These are phyloP conservation scores for Heterochromis multidens DNA, from an alignment of 2,113 vertebrate genomes.

Conservation along the genomic window DNA sequence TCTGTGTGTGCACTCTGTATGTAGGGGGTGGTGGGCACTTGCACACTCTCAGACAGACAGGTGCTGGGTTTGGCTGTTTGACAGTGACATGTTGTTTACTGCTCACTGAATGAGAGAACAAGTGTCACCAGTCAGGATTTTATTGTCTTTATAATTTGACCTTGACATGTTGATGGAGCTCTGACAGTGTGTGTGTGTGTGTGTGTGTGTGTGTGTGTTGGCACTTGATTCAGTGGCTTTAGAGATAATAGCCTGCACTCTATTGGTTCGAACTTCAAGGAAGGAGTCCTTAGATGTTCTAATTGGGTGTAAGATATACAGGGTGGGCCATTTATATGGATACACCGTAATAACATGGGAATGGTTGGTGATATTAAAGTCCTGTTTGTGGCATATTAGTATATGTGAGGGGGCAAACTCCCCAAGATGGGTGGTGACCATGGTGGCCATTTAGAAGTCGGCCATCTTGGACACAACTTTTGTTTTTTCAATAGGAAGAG, in stretches of 20 bases:
- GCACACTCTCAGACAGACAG: not conserved
- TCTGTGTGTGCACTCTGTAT: not conserved
- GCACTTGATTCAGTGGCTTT: not conserved
- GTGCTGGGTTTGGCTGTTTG: slow-evolving; percentile 26
- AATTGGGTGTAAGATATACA: not conserved
- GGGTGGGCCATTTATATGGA: too few species aligned
- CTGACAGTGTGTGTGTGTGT: not conserved
- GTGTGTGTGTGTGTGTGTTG: not conserved
- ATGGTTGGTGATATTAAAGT: too few species aligned
- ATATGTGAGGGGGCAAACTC: too few species aligned
- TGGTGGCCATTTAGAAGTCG: too few species aligned
- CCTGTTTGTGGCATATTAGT: too few species aligned
- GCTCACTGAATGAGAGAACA: slow-evolving; percentile 5
- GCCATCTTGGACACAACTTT: too few species aligned
- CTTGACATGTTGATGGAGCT: slow-evolving; percentile 2
- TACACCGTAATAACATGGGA: too few species aligned
- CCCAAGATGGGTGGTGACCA: too few species aligned
- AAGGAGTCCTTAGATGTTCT: not conserved
- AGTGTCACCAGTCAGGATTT: not conserved
- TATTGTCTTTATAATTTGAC: not conserved
- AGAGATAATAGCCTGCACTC: not conserved
- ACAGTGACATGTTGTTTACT: slow-evolving; percentile 21
- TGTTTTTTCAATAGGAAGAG: too few species aligned
- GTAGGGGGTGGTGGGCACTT: not conserved
- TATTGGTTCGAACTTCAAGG: not conserved